Conservation (phyloP, 2,113 vertebrate genomes). For the Edolisoma coerulescens region DNA sequence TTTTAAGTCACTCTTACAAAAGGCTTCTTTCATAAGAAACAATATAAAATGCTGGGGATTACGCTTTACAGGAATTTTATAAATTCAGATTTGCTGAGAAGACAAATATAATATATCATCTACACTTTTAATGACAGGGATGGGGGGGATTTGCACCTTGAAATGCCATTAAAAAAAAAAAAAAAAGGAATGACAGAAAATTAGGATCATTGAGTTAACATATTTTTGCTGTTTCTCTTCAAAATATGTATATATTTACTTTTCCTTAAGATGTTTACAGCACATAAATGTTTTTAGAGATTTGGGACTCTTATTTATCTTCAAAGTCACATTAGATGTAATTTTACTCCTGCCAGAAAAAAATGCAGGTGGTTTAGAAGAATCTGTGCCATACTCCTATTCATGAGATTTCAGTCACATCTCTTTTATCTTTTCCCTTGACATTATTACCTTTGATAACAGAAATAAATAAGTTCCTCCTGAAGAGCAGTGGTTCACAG, state of each 20-base stretch:
- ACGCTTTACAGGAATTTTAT: background rate
- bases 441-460: background rate
- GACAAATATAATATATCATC: background rate
- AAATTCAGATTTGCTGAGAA: background rate
- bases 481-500: background rate
- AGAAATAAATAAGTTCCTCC: background rate
- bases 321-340: background rate
- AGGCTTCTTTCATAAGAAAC: background rate
- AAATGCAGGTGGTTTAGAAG: background rate
- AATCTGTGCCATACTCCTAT: background rate
- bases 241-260: background rate
- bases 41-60: background rate
- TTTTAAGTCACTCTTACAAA: background rate
- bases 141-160: background rate
- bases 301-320: background rate
- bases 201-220: background rate
- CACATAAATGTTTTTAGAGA: background rate
- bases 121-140: background rate
- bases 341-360: background rate
- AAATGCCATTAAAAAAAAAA: background rate
- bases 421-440: background rate
- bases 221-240: background rate
- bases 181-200: background rate
- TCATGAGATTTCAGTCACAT: background rate
- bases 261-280: background rate